Evolutionary conservation across 2,797 vertebrate species (phyloP), one percentile per base, ranked within the genome.

Genomic region (Halcyon badia): DNA sequence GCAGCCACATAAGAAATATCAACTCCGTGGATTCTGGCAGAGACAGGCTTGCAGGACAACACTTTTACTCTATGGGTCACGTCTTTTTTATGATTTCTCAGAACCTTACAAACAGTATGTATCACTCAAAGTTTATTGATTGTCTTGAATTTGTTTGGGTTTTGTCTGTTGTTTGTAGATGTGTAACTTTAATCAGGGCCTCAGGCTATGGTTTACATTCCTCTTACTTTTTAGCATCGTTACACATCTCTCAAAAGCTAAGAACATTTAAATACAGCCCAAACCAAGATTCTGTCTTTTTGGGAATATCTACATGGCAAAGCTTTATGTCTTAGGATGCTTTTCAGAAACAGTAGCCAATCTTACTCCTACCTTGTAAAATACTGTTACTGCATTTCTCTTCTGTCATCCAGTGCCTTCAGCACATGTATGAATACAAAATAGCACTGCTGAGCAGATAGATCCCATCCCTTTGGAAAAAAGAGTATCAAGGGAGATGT

Each of bases 341-440:
- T 57, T 64, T 87, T 87, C 71, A 87, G 84, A 93, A 95, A 87
- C 25, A 83, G 31, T 13, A 79, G 64, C 30, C 52, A 80, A 68
- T 60, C 46, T 77, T 73, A 70, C 31, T 79, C 28, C 25, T 77
- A 11, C 52, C 68, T 75, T 49, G 28, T 87, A 81, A 84, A 83
- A 82, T 58, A 75, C 31, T 84, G 41, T 70, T 83, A 84, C n/a
- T 72, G 41, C 31, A 78, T 76, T 86, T 95, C 35, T 77, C 0
- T 57, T 91, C 42, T 75, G 24, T 78, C 61, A 72, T 35, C 18
- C 64, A 73, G 35, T 33, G 46, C 61, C 71, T 89, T 39, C 80
- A 66, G 70, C 68, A 84, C 6, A 44, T 25, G 6, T 26, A 51
- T 37, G 51, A 24, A 37, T 35, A 79, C 2, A 73, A 94, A 79